Evolutionary conservation across 1,140 invertebrate species (phyloP), one percentile per base, ranked within the genome.

Genomic region (Calliopsis andreniformis): DNA sequence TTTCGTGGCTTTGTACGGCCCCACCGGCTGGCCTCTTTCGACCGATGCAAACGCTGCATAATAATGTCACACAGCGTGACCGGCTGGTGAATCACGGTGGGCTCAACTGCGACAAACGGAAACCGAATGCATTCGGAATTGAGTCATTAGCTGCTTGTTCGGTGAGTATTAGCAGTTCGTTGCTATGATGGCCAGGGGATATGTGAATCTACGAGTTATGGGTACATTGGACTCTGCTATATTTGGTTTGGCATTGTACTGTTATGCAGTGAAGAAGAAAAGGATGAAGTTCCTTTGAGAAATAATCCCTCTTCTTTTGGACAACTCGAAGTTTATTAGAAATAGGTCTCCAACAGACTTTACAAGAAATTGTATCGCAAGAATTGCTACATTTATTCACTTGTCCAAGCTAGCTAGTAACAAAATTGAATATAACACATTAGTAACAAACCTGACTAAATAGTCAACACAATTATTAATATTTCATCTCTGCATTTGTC

Each of bases 11-110:
- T 83, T 86, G 71, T 87, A 75, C 59, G 18, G 62, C 43, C 70
- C 73, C 68, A 45, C 47, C 56, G 49, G 55, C 43, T 32, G 58
- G 76, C 76, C 76, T 80, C 78, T 66, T 73, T 80, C 78, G 68
- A 20, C 64, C 64, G 69, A 72, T 80, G 68, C 83, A 73, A 83
- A 82, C 76, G 76, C 69, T 58, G 80, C 81, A 82, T 83, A 82
- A 83, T 82, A 83, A 83, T 83, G 70, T 83, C 80, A 83, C 75
- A 70, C 76, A 39, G 76, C 80, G 64, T 75, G 80, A 67, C 76
- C 81, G 69, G 35, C 53, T 67, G 76, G 63, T 83, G 81, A 83
- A 82, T 83, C 81, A 83, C 56, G 68, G 23, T 47, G 68, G n/a
- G 51, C 56, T 49, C 66, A 53, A 68, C 72, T 28, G 16, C 35